Evolutionary conservation across 2,888 invertebrate genomes (phyloP), one percentile per base, ranked within the genome.

Genomic region (Parnassius mnemosyne): DNA sequence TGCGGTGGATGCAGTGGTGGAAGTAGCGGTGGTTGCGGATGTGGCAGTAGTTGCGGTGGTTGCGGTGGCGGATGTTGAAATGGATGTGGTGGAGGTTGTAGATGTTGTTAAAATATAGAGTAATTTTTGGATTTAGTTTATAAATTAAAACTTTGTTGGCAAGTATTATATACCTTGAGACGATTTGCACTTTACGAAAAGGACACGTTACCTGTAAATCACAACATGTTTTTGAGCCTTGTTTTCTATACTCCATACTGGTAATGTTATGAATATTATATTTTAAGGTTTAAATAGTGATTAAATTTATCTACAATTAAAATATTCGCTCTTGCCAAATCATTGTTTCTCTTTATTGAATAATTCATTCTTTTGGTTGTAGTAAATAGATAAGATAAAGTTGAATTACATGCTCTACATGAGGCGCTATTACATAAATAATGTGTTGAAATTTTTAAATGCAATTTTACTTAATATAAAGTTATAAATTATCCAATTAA

Each of bases 1-100:
- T 68, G 73, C 5, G 67, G 69, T 11, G 66, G 70, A 3, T 70
- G 69, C 10, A 62, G 62, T 20, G 64, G 67, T 20, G 67, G 69
- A 10, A 58, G 64, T 16, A n/a, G n/a, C n/a, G 63, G 66, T 1
- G 63, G 67, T 9, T 16, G 51, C 16, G 50, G 50, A 11, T 51
- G 57, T 42, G 11, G 16, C 20, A 20, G 41, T 10, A 16, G 13
- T 49, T 7, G 46, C 11, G 3, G 46, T n/a, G 12, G 43, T 25
- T 20, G 16, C 47, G 53, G 58, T 13, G 44, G 53, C 34, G 51
- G 41, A 25, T 20, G 9, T 67, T 65, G 16, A 9, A 10, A 9
- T 34, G 53, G 47, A 34, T 12, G 43, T 51, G 50, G 54, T 11
- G 43, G 50, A 20, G n/a, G 42, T 47, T 58, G 59, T 16, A 47